These are phyloP conservation scores for Drosophila multiciliata DNA, from an alignment of 2,888 invertebrate species.

Conservation along the genomic window DNA sequence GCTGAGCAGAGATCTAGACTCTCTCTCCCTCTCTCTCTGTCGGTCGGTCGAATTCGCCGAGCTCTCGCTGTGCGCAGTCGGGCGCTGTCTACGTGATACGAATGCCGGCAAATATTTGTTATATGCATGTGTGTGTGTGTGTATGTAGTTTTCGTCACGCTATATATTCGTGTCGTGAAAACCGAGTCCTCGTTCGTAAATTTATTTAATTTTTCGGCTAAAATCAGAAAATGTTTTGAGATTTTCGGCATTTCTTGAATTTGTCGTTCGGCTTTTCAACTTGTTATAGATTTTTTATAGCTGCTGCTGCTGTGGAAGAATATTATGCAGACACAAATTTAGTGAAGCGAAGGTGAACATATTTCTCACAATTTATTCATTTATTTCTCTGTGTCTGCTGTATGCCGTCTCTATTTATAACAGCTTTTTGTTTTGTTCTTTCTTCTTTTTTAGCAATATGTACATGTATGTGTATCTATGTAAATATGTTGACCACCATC, in stretches of 20 bases:
- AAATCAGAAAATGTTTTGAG: slow-evolving; percentile 14
- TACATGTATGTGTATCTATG: neutral
- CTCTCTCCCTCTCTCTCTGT: slow-evolving; percentile 14
- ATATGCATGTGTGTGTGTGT: neutral
- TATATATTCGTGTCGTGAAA: slow-evolving; percentile 19
- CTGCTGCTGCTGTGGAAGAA: slow-evolving; percentile 2
- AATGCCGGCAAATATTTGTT: slow-evolving; percentile 7
- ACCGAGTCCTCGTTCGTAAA: slow-evolving; percentile 28
- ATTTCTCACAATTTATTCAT: slow-evolving; percentile 12
- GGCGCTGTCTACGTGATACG: slow-evolving; percentile 33
- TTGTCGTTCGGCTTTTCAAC: slow-evolving; percentile 10
- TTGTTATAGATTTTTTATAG: slow-evolving; percentile 23
- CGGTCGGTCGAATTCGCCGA: neutral
- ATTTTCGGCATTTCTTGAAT: slow-evolving; percentile 13
- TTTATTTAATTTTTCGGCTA: slow-evolving; percentile 12
- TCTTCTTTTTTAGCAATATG: neutral
- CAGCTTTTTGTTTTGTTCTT: neutral
- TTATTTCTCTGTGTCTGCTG: slow-evolving; percentile 5
- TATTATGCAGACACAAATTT: slow-evolving; percentile 15
- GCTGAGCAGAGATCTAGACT: slow-evolving; percentile 11
- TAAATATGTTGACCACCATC: slow-evolving; percentile 1
- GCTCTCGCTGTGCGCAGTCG: slow-evolving; percentile 6
- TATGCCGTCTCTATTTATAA: slow-evolving; percentile 37
- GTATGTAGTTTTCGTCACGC: slow-evolving; percentile 4
- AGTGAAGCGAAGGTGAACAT: slow-evolving; percentile 24